Percentiles rank a stretch among this genome's conserved stretches.
These are phyloP conservation scores for Lordiphosa andalusiaca DNA, from an alignment of 2,888 invertebrate species.

Conservation along the genomic window DNA sequence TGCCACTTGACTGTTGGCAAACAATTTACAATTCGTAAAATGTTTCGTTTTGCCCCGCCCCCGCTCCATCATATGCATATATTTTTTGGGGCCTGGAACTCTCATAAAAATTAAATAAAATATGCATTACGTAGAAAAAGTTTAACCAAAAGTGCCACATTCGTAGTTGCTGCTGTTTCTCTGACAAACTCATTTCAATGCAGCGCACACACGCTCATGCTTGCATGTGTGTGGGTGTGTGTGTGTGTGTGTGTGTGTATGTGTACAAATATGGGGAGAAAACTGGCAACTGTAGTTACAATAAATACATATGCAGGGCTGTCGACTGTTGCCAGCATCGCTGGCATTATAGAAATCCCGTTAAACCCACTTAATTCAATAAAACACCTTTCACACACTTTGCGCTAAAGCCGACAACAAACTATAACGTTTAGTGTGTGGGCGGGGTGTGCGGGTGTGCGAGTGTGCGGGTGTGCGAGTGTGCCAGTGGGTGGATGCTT, in stretches of 20 bases:
- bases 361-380: slow-evolving; percentile 75
- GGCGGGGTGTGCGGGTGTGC: slow-evolving; percentile 6
- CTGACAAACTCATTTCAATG: slow-evolving; percentile 47
- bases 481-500: slow-evolving; percentile 32
- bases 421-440: slow-evolving; percentile 57
- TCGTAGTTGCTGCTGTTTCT: slow-evolving; percentile 25
- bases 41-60: neutral
- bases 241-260: neutral
- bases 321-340: slow-evolving; percentile 33
- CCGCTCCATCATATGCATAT: slow-evolving; percentile 45
- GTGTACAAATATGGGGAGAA: neutral
- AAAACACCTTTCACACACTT: slow-evolving; percentile 76
- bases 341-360: slow-evolving; percentile 73
- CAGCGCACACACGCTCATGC: slow-evolving; percentile 13
- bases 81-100: slow-evolving; percentile 48
- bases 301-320: slow-evolving; percentile 63
- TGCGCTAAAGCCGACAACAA: slow-evolving; percentile 71
- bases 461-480: slow-evolving; percentile 13
- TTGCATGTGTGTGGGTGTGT: neutral
- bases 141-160: slow-evolving; percentile 60
- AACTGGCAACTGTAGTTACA: slow-evolving; percentile 61
- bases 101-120: slow-evolving; percentile 71
- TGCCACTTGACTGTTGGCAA: slow-evolving; percentile 65
- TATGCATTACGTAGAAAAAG: slow-evolving; percentile 63
- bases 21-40: slow-evolving; percentile 44